Evolutionary conservation across 2,888 invertebrate species (phyloP).

Genomic region (Thumatha senex): DNA sequence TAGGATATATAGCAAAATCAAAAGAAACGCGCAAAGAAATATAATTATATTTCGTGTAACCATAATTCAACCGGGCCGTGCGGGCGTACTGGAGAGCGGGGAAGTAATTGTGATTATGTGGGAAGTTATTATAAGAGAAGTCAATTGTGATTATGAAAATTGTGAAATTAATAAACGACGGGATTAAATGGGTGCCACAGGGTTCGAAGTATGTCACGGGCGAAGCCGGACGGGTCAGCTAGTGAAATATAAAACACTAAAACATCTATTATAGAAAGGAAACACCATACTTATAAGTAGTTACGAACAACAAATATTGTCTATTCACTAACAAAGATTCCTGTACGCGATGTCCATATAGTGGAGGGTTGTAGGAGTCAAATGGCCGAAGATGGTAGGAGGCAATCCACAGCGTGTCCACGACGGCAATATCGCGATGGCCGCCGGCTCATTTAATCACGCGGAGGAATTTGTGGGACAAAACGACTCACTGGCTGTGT

Average conservation of each 20-base stretch:
- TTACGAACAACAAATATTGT: constrained; percentile 42
- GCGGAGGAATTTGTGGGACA: constrained; percentile 72
- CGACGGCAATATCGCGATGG: constrained; percentile 77
- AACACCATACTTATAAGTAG: constrained; percentile 37
- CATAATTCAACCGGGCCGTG: too few species aligned
- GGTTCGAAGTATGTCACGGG: too few species aligned
- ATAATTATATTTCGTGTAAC: too few species aligned
- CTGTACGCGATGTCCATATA: constrained; percentile 25
- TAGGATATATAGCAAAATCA: too few species aligned
- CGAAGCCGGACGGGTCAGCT: too few species aligned
- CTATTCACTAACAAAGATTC: constrained; percentile 43
- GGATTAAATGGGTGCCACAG: too few species aligned
- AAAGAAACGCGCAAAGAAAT: too few species aligned
- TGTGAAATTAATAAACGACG: too few species aligned
- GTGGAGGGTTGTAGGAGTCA: constrained; percentile 12
- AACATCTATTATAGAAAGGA: constrained; percentile 14
- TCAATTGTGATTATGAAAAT: too few species aligned
- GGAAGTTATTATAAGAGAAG: too few species aligned
- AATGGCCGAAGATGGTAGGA: constrained; percentile 18
- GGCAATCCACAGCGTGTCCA: constrained; percentile 57
- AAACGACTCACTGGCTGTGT: constrained; percentile 37
- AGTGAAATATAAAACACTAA: constrained; percentile 2
- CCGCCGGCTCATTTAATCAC: constrained; percentile 83
- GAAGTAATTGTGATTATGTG: too few species aligned
- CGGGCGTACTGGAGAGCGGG: too few species aligned